phyloP scores from a whole-genome alignment of 2,888 invertebrate species.

The Invenusta paracnida region DNA sequence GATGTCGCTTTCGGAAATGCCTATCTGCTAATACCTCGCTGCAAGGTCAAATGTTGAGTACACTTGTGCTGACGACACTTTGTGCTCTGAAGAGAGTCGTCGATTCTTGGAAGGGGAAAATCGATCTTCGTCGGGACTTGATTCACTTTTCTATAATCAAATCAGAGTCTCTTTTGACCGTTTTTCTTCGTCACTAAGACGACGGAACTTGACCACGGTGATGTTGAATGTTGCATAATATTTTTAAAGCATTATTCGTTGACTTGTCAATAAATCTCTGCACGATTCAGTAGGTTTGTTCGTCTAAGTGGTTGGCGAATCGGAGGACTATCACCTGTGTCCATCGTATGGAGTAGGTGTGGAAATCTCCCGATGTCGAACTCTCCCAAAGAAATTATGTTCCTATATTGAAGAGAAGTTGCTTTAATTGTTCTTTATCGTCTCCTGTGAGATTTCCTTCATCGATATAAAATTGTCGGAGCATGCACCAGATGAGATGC shows the following conservation, averaged over 20 bases:
- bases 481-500: no score
- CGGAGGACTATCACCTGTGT: no score
- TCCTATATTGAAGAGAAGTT: no score
- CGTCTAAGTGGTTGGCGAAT: neutral
- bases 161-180: neutral
- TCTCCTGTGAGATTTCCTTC: no score
- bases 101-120: neutral
- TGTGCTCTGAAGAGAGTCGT: neutral
- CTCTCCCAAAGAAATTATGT: no score
- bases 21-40: neutral
- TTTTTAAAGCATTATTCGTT: no score
- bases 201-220: neutral
- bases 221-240: no score
- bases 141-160: neutral
- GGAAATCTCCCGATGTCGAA: no score
- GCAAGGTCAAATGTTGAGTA: neutral
- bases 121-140: neutral
- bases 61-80: neutral
- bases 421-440: no score
- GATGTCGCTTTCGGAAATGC: neutral
- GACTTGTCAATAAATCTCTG: no score
- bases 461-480: no score
- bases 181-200: neutral
- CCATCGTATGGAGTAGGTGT: no score
- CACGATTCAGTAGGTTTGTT: neutral